Conservation (phyloP, 2,888 invertebrate genomes). For the Drosophila sordidula region DNA sequence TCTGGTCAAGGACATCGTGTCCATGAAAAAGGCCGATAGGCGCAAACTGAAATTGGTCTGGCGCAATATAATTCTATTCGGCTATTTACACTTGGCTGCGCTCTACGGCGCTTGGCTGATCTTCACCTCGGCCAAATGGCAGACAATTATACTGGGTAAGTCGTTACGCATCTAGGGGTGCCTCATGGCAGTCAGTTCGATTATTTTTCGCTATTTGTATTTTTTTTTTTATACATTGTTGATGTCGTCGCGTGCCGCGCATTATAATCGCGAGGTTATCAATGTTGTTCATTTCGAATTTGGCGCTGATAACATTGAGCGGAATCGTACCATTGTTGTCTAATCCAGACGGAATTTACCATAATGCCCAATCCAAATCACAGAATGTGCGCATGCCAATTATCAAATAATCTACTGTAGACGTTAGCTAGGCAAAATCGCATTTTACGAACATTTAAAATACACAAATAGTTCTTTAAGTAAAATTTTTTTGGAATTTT, state of each 20-base stretch:
- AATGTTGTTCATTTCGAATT: slow-evolving; percentile 40
- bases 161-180: slow-evolving; percentile 38
- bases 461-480: too few relatives aligned
- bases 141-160: slow-evolving; percentile 91
- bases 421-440: not conserved
- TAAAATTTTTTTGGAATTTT: too few relatives aligned
- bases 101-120: slow-evolving; percentile 91
- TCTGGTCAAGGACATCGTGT: slow-evolving; percentile 86
- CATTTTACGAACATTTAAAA: too few relatives aligned
- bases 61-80: slow-evolving; percentile 93
- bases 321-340: slow-evolving; percentile 17
- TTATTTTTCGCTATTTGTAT: not conserved
- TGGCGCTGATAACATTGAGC: slow-evolving; percentile 66
- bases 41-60: slow-evolving; percentile 89
- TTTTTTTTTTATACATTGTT: slow-evolving; percentile 8
- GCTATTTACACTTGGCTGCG: slow-evolving; percentile 90
- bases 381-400: not conserved
- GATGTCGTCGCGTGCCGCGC: slow-evolving; percentile 58
- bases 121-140: slow-evolving; percentile 90
- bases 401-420: not conserved
- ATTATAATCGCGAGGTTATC: slow-evolving; percentile 60
- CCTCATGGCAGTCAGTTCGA: slow-evolving; percentile 13
- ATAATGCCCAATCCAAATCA: not conserved
- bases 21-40: slow-evolving; percentile 87
- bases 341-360: slow-evolving; percentile 18